Conservation (phyloP, 1,140 invertebrate genomes). For the Acromyrmex heyeri region DNA sequence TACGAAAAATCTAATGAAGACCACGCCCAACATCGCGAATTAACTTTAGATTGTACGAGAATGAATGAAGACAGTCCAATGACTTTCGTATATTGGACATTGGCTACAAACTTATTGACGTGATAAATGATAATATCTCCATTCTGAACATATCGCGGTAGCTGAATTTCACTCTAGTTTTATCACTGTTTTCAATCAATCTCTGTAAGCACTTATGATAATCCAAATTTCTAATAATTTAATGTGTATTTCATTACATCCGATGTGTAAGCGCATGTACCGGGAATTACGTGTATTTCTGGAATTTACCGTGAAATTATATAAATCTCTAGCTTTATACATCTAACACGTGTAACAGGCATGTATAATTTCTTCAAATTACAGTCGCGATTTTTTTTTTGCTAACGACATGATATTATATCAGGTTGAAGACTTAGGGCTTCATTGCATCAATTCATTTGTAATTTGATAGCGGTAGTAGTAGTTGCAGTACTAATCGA, state of each 20-base stretch:
- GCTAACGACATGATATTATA: background rate
- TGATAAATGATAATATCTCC: background rate
- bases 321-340: conserved; percentile 25
- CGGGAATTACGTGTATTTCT: background rate
- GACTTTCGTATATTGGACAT: background rate
- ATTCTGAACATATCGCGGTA: background rate
- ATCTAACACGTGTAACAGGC: background rate
- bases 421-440: background rate
- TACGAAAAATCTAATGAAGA: conserved; percentile 7
- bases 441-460: conserved; percentile 31
- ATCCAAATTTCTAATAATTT: conserved; percentile 5
- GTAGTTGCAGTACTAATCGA: background rate
- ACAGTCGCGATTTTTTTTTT: background rate
- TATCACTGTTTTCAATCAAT: background rate
- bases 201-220: conserved; percentile 20
- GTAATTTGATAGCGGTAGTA: conserved; percentile 14
- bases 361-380: conserved; percentile 33
- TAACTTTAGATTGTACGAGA: background rate
- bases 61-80: background rate
- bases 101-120: background rate
- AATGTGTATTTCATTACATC: background rate
- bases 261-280: background rate
- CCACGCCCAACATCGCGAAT: conserved; percentile 3
- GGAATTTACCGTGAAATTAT: conserved; percentile 2
- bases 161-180: background rate